A percentile compares a stretch with the other conserved stretches of the same genome.
These are phyloP conservation scores for Opisthograptis luteolata DNA, from an alignment of 2,888 invertebrate species.

Conservation along the genomic window DNA sequence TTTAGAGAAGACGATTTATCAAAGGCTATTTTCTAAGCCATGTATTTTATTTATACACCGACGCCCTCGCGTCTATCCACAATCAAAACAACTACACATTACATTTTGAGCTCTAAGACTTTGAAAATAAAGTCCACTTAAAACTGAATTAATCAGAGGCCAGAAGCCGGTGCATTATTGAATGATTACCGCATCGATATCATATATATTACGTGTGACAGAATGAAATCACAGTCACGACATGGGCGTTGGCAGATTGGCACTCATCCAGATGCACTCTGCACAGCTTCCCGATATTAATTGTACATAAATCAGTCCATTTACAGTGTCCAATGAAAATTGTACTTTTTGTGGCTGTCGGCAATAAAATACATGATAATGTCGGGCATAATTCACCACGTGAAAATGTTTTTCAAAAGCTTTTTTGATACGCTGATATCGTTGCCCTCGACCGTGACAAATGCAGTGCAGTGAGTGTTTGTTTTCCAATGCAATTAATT, in stretches of 20 bases:
- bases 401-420: slow-evolving; percentile 11
- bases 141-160: not conserved
- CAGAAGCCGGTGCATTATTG: slow-evolving; percentile 6
- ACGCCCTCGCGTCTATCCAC: slow-evolving; percentile 6
- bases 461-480: slow-evolving; percentile 20
- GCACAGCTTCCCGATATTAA: slow-evolving; percentile 4
- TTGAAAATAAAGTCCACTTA: slow-evolving; percentile 2
- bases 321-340: not conserved
- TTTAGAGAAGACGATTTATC: no score
- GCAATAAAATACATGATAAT: slow-evolving; percentile 1
- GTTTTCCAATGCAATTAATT: not conserved
- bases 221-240: slow-evolving; percentile 5
- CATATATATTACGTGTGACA: slow-evolving; percentile 7
- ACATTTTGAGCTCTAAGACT: not conserved
- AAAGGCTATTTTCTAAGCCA: not conserved
- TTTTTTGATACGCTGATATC: slow-evolving; percentile 1
- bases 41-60: slow-evolving; percentile 1
- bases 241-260: slow-evolving; percentile 12
- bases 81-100: not conserved
- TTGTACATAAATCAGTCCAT: slow-evolving; percentile 8
- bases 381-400: slow-evolving; percentile 11
- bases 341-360: slow-evolving; percentile 1
- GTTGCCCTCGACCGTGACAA: slow-evolving; percentile 6
- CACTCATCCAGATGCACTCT: slow-evolving; percentile 12
- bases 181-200: slow-evolving; percentile 26